A percentile compares a stretch with the other conserved stretches of the same genome.
Conservation (phyloP, 2,113 vertebrate genomes). For the Dromas ardeola region DNA sequence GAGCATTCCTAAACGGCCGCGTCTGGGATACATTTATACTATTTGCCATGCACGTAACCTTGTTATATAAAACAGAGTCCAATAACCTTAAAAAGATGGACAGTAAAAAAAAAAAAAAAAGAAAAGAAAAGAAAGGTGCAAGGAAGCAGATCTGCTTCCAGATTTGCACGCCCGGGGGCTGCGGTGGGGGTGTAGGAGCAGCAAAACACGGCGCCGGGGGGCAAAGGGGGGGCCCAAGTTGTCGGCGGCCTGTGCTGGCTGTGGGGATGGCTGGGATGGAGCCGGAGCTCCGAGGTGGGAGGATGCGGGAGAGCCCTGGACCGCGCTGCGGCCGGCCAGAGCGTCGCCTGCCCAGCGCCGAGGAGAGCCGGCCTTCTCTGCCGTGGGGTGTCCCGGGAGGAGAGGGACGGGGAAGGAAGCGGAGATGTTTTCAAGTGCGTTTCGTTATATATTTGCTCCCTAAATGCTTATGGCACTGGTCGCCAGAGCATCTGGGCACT, state of each 20-base stretch:
- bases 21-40: slow-evolving; percentile 62
- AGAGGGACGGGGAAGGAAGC: neutral
- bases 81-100: slow-evolving; percentile 48
- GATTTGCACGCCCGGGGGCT: neutral
- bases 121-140: slow-evolving; percentile 12
- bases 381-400: fast-evolving
- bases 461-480: slow-evolving; percentile 59
- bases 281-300: neutral
- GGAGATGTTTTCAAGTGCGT: slow-evolving; percentile 5
- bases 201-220: fast-evolving
- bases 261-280: neutral
- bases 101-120: neutral
- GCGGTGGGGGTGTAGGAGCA: neutral
- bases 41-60: slow-evolving; percentile 65
- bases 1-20: slow-evolving; percentile 25
- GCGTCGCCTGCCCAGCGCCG: fast-evolving
- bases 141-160: slow-evolving; percentile 45
- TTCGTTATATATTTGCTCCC: slow-evolving; percentile 55
- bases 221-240: fast-evolving
- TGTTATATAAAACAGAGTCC: slow-evolving; percentile 59
- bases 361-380: neutral
- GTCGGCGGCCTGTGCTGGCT: neutral
- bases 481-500: slow-evolving; percentile 70
- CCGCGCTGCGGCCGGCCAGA: fast-evolving
- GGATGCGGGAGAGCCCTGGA: neutral